Conservation (phyloP, 2,888 invertebrate genomes). For the Chymomyza caudatula region DNA sequence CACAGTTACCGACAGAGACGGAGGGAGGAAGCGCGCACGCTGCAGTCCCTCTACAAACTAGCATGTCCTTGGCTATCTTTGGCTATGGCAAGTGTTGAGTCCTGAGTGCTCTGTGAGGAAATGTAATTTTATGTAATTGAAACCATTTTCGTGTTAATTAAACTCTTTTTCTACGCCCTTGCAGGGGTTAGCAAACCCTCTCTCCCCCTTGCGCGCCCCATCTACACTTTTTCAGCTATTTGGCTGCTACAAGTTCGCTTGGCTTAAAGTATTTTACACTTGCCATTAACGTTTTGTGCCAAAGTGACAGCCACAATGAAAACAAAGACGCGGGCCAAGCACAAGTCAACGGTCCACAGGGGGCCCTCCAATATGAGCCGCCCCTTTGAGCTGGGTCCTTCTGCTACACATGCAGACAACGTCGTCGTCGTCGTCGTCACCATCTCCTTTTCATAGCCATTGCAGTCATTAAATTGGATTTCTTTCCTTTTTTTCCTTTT, state of each 20-base stretch:
- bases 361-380: background rate
- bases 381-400: slow-evolving; percentile 52
- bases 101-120: slow-evolving; percentile 52
- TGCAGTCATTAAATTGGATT: slow-evolving; percentile 73
- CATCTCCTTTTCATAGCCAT: slow-evolving; percentile 19
- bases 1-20: slow-evolving; percentile 1
- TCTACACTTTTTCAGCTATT: slow-evolving; percentile 6
- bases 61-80: background rate
- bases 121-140: slow-evolving; percentile 72
- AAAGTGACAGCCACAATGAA: slow-evolving; percentile 72
- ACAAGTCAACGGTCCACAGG: slow-evolving; percentile 57
- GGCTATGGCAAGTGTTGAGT: background rate
- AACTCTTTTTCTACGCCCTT: slow-evolving; percentile 58
- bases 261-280: slow-evolving; percentile 72
- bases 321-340: slow-evolving; percentile 62
- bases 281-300: slow-evolving; percentile 70
- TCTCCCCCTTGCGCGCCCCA: background rate
- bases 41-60: slow-evolving; percentile 20
- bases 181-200: background rate
- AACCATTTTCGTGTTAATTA: slow-evolving; percentile 72
- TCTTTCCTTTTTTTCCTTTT: slow-evolving; percentile 35
- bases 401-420: background rate
- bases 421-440: background rate
- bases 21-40: background rate
- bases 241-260: slow-evolving; percentile 28